These are phyloP conservation scores for Boloria selene DNA, from an alignment of 2,888 invertebrate species.

Conservation along the genomic window DNA sequence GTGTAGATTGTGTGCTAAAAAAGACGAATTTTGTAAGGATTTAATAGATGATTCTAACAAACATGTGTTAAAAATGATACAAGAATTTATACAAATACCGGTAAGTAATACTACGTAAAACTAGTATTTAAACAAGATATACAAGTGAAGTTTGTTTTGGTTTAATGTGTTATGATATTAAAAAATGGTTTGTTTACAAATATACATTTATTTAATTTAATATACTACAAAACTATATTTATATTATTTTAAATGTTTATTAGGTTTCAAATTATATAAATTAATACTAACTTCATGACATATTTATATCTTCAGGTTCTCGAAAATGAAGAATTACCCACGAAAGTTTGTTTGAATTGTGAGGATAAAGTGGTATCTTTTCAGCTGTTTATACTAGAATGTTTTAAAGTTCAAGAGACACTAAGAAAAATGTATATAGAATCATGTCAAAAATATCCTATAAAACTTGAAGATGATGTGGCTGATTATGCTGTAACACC, in stretches of 20 bases:
- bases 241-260: background rate
- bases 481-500: constrained; percentile 43
- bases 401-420: constrained; percentile 67
- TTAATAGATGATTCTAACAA: constrained; percentile 65
- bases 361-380: constrained; percentile 76
- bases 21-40: constrained; percentile 69
- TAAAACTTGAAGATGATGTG: constrained; percentile 54
- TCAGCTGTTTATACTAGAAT: constrained; percentile 71
- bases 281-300: background rate
- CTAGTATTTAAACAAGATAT: too few species aligned
- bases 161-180: background rate
- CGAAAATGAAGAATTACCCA: constrained; percentile 67
- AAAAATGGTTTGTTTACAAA: constrained; percentile 23
- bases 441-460: constrained; percentile 42
- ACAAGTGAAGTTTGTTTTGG: background rate
- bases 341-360: constrained; percentile 70
- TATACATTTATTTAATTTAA: too few species aligned
- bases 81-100: constrained; percentile 66
- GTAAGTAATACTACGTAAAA: constrained; percentile 53
- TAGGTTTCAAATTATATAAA: background rate
- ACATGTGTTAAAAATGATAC: constrained; percentile 64
- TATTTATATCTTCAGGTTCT: constrained; percentile 50
- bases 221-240: background rate
- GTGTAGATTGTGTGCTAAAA: constrained; percentile 73
- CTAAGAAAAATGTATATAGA: constrained; percentile 57